Percentiles rank a stretch among this genome's conserved stretches.
Evolutionary conservation across 2,888 invertebrate species (phyloP).

Genomic region (Ommatoiulus sabulosus): DNA sequence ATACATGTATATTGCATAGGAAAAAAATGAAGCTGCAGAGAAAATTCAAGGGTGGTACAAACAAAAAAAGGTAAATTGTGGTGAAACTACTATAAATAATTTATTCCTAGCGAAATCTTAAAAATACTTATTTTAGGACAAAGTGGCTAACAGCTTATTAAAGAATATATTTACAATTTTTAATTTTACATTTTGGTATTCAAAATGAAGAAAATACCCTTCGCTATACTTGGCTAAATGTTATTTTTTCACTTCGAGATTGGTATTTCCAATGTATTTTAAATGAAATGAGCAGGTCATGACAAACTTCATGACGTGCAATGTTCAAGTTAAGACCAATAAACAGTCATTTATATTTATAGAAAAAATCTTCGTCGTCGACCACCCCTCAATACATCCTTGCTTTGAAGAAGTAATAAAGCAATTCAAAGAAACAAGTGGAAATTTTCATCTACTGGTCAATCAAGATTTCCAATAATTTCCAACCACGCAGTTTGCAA

Average conservation of each 20-base stretch:
- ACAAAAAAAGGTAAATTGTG: background rate
- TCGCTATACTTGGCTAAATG: too few relatives aligned
- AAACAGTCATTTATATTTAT: background rate
- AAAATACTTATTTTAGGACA: too few relatives aligned
- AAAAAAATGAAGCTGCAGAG: slow-evolving; percentile 1
- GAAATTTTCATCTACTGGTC: background rate
- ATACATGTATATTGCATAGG: background rate
- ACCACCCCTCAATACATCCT: background rate
- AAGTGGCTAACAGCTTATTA: too few relatives aligned
- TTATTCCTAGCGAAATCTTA: too few relatives aligned
- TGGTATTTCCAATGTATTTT: too few relatives aligned
- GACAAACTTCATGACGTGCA: too few relatives aligned
- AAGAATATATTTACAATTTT: too few relatives aligned
- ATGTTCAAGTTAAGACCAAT: too few relatives aligned
- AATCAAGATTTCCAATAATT: background rate
- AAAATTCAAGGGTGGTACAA: slow-evolving; percentile 36
- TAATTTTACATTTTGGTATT: too few relatives aligned
- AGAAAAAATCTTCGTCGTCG: background rate
- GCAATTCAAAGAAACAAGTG: background rate
- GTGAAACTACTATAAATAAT: too few relatives aligned
- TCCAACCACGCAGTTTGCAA: background rate
- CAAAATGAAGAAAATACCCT: too few relatives aligned
- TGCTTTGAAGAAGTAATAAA: background rate
- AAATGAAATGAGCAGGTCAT: too few relatives aligned
- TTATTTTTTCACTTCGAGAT: background rate